Conservation (phyloP, 2,797 vertebrate genomes). For the Chaunax sp. region DNA sequence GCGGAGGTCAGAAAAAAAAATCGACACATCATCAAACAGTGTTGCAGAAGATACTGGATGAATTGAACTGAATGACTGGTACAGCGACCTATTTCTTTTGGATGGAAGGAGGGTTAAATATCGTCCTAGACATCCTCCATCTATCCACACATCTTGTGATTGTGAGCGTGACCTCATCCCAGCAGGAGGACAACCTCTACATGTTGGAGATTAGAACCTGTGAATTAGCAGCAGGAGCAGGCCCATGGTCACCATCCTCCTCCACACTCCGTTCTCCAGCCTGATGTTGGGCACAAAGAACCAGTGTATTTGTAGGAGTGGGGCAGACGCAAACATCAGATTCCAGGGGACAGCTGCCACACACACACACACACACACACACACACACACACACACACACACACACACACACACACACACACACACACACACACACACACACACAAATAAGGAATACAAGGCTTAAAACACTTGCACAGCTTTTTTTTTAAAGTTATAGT, state of each 20-base stretch:
- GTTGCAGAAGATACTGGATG: background rate
- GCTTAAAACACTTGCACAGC: too few relatives aligned
- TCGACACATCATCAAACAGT: background rate
- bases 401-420: background rate
- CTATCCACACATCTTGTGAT: conserved; percentile 1
- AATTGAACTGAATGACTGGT: background rate
- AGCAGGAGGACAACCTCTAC: conserved; percentile 16
- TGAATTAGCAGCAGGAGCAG: conserved; percentile 45
- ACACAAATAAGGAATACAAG: too few relatives aligned
- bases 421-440: too few relatives aligned
- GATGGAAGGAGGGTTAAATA: background rate
- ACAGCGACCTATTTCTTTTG: conserved; percentile 6
- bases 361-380: conserved; percentile 22
- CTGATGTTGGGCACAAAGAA: conserved; percentile 58
- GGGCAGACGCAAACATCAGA: conserved; percentile 51
- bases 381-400: conserved; percentile 1
- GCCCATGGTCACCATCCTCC: conserved; percentile 41
- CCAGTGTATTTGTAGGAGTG: conserved; percentile 57
- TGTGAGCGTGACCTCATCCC: conserved; percentile 11
- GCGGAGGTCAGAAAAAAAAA: conserved; percentile 16
- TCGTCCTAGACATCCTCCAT: background rate
- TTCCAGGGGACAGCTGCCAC: conserved; percentile 68
- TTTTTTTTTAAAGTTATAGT: too few relatives aligned
- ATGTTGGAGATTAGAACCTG: conserved; percentile 34
- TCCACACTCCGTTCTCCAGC: conserved; percentile 33